These are phyloP conservation scores for Melitaea cinxia DNA, from an alignment of 1,140 invertebrate species.

Conservation along the genomic window DNA sequence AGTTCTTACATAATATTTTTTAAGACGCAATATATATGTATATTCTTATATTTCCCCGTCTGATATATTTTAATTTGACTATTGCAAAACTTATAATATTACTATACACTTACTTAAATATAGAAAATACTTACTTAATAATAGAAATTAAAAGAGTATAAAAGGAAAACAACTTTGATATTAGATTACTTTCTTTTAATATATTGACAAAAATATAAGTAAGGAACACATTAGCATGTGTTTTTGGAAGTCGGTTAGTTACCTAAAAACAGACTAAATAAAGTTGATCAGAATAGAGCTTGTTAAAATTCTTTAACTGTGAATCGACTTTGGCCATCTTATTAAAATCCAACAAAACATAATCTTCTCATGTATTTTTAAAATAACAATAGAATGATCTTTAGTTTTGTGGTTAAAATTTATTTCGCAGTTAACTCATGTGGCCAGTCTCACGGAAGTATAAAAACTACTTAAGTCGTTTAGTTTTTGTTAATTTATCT, in stretches of 20 bases:
- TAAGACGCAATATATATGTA: background rate
- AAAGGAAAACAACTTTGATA: too few relatives aligned
- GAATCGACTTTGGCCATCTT: slow-evolving; percentile 34
- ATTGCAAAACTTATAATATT: background rate
- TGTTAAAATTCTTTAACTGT: slow-evolving; percentile 72
- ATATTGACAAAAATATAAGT: too few relatives aligned
- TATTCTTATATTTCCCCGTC: background rate
- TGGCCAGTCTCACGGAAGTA: background rate
- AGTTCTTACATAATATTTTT: background rate
- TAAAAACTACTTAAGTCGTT: background rate
- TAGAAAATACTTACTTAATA: too few relatives aligned
- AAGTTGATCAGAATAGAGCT: slow-evolving; percentile 59
- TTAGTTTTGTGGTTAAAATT: background rate
- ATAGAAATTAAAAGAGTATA: too few relatives aligned
- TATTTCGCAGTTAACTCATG: background rate
- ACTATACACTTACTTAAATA: background rate
- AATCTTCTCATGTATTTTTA: background rate
- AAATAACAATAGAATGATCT: background rate
- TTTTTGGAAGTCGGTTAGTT: slow-evolving; percentile 18
- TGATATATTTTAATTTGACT: background rate
- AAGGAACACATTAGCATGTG: too few relatives aligned
- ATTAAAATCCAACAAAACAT: slow-evolving; percentile 65
- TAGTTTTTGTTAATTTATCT: slow-evolving; percentile 11
- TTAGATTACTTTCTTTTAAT: too few relatives aligned
- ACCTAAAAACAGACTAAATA: slow-evolving; percentile 16